Conservation (phyloP, 2,888 invertebrate genomes). For the Drosophila acutilabella region DNA sequence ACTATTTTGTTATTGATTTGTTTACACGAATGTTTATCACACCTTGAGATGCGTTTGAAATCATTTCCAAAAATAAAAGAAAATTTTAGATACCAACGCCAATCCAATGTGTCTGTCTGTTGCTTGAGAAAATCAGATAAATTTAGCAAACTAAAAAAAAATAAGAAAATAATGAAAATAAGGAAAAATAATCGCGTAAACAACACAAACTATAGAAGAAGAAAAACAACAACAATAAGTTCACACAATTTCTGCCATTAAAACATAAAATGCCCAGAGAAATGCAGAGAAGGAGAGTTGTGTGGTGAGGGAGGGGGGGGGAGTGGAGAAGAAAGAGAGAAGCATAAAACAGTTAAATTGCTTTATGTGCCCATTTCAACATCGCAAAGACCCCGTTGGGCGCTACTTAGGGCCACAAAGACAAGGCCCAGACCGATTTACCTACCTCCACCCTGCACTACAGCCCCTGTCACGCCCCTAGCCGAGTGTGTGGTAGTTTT, state of each 20-base stretch:
- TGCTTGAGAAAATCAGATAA: conserved; percentile 52
- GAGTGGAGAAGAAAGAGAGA: conserved; percentile 4
- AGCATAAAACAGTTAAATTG: conserved; percentile 77
- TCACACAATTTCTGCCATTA: conserved; percentile 72
- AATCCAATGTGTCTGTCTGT: background rate
- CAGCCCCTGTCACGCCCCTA: background rate
- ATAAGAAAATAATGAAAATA: conserved; percentile 11
- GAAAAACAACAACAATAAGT: conserved; percentile 47
- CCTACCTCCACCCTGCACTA: too few species aligned
- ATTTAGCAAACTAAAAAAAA: conserved; percentile 62
- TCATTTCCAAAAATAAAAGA: conserved; percentile 75
- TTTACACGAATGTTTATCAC: conserved; percentile 77
- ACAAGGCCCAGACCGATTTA: conserved; percentile 12
- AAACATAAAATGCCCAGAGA: conserved; percentile 54
- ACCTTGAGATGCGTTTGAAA: conserved; percentile 78
- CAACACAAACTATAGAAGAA: conserved; percentile 38
- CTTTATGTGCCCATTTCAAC: conserved; percentile 74
- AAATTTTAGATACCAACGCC: conserved; percentile 23
- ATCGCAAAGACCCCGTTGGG: conserved; percentile 64
- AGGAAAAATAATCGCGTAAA: conserved; percentile 70
- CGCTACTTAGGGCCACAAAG: conserved; percentile 51
- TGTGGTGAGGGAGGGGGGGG: background rate
- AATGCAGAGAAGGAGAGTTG: background rate
- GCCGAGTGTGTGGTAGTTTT: conserved; percentile 25
- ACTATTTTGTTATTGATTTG: conserved; percentile 58